Conservation (phyloP, 2,888 invertebrate species). For the Euproctis similis region DNA sequence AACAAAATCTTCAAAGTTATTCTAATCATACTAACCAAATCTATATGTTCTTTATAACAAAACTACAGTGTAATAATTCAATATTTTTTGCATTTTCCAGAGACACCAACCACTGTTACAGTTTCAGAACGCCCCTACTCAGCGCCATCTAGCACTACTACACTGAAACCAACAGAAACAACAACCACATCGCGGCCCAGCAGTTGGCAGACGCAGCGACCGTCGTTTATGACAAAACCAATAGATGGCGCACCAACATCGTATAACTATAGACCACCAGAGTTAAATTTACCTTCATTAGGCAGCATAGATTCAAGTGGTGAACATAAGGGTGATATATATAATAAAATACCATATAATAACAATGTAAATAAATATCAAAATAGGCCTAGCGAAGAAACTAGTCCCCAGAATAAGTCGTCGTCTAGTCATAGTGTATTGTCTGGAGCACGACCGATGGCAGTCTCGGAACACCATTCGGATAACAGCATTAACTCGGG, state of each 20-base stretch:
- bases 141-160: constrained; percentile 55
- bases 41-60: too few species aligned
- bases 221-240: constrained; percentile 71
- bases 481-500: constrained; percentile 69
- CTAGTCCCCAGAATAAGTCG: constrained; percentile 75
- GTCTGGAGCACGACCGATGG: constrained; percentile 67
- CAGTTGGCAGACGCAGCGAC: constrained; percentile 59
- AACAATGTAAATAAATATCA: constrained; percentile 75
- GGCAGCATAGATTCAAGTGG: constrained; percentile 66
- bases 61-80: neutral
- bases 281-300: constrained; percentile 63
- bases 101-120: constrained; percentile 41
- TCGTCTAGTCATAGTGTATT: constrained; percentile 75
- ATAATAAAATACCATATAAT: constrained; percentile 72
- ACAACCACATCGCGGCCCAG: constrained; percentile 48
- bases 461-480: constrained; percentile 62
- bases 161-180: constrained; percentile 39
- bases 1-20: too few species aligned
- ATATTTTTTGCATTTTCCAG: constrained; percentile 37
- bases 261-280: constrained; percentile 64
- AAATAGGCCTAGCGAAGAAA: constrained; percentile 69
- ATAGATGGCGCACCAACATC: constrained; percentile 68
- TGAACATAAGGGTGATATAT: constrained; percentile 75
- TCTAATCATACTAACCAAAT: too few species aligned
- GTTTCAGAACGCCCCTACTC: constrained; percentile 53